Evolutionary conservation across 2,797 vertebrate genomes (phyloP), one percentile per base, ranked within the genome.

Genomic region (Dipus sagitta): DNA sequence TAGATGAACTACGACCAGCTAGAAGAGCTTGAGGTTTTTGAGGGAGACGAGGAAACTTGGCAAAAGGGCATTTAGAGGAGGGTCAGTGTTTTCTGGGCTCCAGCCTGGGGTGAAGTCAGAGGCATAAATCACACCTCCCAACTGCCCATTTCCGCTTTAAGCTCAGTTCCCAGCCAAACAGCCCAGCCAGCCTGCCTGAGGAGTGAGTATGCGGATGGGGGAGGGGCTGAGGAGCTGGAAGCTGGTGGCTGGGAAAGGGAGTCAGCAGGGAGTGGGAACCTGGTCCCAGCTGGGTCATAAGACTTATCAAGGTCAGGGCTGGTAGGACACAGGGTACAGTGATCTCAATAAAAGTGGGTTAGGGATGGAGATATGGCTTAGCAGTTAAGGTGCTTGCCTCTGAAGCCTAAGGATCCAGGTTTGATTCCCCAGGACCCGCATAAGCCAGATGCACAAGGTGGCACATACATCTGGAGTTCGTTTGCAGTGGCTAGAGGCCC

Each of bases 91-190:
- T 93, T 93, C 93, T 47, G 94, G 93, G 95, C 74, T 96, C 80
- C 77, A 94, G 95, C 94, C 79, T 58, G 58, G 81, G 96, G 91
- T 97, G 96, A 97, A 93, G 93, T 97, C 95, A 95, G 95, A 97
- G 88, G 78, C 95, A 94, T 96, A 97, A 97, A 97, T 97, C 93
- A 96, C 76, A 94, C 92, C 54, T 96, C 94, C 90, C 95, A 94
- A 88, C 95, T 96, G 94, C 94, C 96, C 90, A 7, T 92, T 97
- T 97, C 96, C 95, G 92, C 74, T 95, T 71, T 71, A 80, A 95
- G 93, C 86, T 92, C 34, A 42, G 88, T 90, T 96, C 94, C 79
- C 90, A 94, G 97, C 95, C 96, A 92, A 47, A 91, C 90, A 90
- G 81, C 79, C 77, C 52, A 82, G 91, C 67, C 34, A 60, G 85